Base-by-base conservation (phyloP, 1,140 invertebrate genomes). In the Gonioctena quinquepunctata region DNA sequence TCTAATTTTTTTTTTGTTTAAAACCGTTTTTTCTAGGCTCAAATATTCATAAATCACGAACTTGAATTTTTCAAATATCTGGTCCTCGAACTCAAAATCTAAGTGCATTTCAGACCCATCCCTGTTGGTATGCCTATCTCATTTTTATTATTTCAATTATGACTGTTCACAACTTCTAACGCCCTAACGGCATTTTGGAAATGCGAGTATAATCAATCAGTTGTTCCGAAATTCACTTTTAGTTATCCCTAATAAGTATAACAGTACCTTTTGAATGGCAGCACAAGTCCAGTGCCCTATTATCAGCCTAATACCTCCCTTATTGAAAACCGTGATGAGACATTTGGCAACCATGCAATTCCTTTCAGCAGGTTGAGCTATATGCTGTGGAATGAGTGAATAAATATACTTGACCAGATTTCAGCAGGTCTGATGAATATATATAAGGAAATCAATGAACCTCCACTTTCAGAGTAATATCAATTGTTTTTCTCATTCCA, bases 141-240 rank as follows among this genome's bases (percentile, higher is more conserved):
- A n/a, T 42, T n/a, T 13, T 42, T 42, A 42, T 42, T 2, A 42
- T 42, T 42, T 42, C 33, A 42, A 42, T 42, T 42, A 42, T 13
- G 11, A n/a, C 33, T n/a, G 33, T 42, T 42, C 33, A 42, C 33
- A 42, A 42, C 33, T n/a, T n/a, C 33, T 11, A 56, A 56, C 52
- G 22, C 18, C 52, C 52, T 56, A 56, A 56, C 52, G 52, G 52
- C 21, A 56, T 23, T 56, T 56, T 19, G 18, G 21, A 19, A 19
- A 56, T 23, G 18, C 18, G 3, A 56, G 11, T 18, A 56, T 23
- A 23, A 56, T 56, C 52, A 56, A 56, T 56, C 52, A 56, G 7
- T 56, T 56, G 52, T 56, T 56, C 52, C 21, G 18, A 23, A 56
- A 56, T 56, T 56, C 52, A 56, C 52, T 56, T 56, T 56, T 56